phyloP scores from a whole-genome alignment of 2,888 invertebrate genomes.

The Ormyrus pomaceus region DNA sequence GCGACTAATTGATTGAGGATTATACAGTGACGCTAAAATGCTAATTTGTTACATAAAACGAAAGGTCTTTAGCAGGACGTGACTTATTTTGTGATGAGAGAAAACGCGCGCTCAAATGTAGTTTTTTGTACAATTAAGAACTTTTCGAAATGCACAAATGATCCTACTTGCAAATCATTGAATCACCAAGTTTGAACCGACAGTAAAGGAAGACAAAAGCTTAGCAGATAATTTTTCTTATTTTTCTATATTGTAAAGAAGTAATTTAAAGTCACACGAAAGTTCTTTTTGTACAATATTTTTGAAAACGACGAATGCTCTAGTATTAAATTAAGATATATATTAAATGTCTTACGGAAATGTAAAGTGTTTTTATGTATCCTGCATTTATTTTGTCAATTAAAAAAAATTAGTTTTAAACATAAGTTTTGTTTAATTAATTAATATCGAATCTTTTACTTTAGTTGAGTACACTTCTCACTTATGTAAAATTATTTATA shows the following conservation, averaged over 20 bases:
- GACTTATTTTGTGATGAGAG: conserved; percentile 23
- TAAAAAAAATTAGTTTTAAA: background rate
- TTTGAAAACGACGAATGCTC: conserved; percentile 22
- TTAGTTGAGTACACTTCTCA: too few species aligned
- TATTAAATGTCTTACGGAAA: conserved; percentile 18
- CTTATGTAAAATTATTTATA: too few species aligned
- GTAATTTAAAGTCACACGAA: background rate
- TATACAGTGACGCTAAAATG: background rate
- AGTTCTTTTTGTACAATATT: conserved; percentile 40
- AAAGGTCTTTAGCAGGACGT: background rate
- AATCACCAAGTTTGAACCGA: background rate
- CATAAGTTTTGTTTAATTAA: background rate
- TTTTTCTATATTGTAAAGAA: conserved; percentile 22
- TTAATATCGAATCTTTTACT: background rate
- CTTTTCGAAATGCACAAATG: conserved; percentile 22
- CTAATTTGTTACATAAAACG: background rate
- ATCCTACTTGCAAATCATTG: conserved; percentile 12
- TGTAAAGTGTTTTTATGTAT: conserved; percentile 1
- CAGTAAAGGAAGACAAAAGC: background rate
- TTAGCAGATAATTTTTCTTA: conserved; percentile 9
- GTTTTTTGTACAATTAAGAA: conserved; percentile 30
- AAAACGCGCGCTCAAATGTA: background rate
- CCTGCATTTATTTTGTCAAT: background rate
- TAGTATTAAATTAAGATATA: conserved; percentile 8
- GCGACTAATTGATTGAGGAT: background rate